A percentile compares a stretch with the other conserved stretches of the same genome.
Evolutionary conservation across 2,797 vertebrate species (phyloP).

Genomic region (Emydoidea blandingii): DNA sequence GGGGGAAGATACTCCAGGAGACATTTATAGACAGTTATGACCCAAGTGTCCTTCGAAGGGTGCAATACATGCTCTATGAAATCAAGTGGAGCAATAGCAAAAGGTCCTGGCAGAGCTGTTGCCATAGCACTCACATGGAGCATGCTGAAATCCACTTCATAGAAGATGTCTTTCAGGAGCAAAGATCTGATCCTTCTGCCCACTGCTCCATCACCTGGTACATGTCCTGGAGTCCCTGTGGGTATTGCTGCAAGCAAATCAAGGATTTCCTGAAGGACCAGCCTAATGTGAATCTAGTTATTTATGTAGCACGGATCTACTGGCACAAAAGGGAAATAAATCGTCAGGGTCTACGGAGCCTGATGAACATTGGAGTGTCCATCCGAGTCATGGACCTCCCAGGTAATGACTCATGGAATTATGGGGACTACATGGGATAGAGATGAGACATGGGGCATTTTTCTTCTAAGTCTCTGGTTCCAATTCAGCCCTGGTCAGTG

Average conservation of each 20-base stretch:
- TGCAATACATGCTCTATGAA: not conserved
- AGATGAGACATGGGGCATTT: not conserved
- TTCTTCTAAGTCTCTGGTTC: not conserved
- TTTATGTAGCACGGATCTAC: not conserved
- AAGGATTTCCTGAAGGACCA: fast-evolving
- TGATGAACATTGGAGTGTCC: fast-evolving
- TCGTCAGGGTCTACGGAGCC: fast-evolving
- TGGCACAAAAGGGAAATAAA: fast-evolving
- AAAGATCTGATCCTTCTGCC: fast-evolving
- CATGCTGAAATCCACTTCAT: not conserved
- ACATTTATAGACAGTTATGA: not conserved
- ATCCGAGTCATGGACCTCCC: fast-evolving
- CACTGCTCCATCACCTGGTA: not conserved
- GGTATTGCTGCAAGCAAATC: fast-evolving
- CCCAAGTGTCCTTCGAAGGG: fast-evolving
- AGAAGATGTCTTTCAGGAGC: not conserved
- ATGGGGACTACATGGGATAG: not conserved
- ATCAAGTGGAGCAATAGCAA: fast-evolving
- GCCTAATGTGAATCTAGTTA: fast-evolving
- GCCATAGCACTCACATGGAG: fast-evolving
- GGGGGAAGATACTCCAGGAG: not conserved
- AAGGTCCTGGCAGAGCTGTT: fast-evolving
- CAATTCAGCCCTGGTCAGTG: not conserved
- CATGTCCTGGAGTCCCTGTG: conserved; percentile 48
- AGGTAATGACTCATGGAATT: conserved; percentile 44